Evolutionary conservation across 2,888 invertebrate genomes (phyloP).

Genomic region (Euplexia lucipara): DNA sequence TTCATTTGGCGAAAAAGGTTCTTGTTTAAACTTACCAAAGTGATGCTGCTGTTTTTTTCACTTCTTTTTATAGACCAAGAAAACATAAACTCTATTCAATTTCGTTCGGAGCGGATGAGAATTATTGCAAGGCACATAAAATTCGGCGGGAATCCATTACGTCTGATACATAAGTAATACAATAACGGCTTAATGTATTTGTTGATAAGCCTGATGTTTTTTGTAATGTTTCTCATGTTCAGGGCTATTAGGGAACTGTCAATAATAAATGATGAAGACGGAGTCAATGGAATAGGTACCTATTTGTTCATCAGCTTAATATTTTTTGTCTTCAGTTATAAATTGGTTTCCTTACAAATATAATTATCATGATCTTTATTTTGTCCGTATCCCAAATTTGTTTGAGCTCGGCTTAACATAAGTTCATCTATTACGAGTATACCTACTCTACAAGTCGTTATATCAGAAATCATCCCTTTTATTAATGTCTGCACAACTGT

Average conservation of each 20-base stretch:
- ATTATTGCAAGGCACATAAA: conserved; percentile 51
- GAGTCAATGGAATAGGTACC: no score
- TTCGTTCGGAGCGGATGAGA: conserved; percentile 52
- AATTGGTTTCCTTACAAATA: not conserved
- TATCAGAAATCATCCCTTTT: no score
- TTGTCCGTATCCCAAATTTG: no score
- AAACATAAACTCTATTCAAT: conserved; percentile 73
- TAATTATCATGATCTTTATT: no score
- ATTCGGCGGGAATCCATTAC: conserved; percentile 52
- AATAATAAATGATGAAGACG: not conserved
- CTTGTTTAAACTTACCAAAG: conserved; percentile 82
- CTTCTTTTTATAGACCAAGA: conserved; percentile 55
- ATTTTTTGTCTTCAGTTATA: not conserved
- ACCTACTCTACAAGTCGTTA: no score
- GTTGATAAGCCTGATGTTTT: conserved; percentile 37
- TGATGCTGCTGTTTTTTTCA: conserved; percentile 79
- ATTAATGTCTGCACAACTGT: no score
- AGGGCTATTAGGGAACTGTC: conserved; percentile 15
- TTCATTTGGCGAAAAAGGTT: conserved; percentile 84
- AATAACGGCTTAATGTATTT: conserved; percentile 49
- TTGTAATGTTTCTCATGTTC: conserved; percentile 12
- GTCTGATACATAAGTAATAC: conserved; percentile 51
- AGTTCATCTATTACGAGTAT: no score
- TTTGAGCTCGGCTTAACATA: no score
- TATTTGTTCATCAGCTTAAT: not conserved